Conservation (phyloP, 1,140 invertebrate species). For the Procambarus virginalis region DNA sequence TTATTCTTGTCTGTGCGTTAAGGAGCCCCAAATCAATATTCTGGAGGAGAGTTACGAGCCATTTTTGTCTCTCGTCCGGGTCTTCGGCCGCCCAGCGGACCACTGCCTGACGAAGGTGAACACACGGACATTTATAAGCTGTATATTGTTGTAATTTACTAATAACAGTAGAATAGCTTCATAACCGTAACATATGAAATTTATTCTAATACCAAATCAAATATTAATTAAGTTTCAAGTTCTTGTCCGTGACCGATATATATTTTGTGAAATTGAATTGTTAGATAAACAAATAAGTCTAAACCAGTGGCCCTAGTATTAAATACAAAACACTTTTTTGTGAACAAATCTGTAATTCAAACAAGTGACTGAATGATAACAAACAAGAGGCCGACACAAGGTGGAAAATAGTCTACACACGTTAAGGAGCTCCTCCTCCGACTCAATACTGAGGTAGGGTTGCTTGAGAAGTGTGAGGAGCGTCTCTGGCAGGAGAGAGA, state of each 20-base stretch:
- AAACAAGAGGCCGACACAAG: background rate
- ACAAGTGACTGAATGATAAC: too few species aligned
- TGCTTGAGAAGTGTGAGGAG: constrained; percentile 28
- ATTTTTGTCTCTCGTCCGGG: constrained; percentile 36
- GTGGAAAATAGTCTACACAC: background rate
- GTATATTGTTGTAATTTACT: too few species aligned
- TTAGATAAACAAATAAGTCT: background rate
- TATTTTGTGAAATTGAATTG: too few species aligned
- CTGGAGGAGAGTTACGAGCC: constrained; percentile 18
- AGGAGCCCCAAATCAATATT: constrained; percentile 39
- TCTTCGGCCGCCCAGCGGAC: constrained; percentile 32
- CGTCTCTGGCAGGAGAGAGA: constrained; percentile 41
- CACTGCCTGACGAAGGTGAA: constrained; percentile 15
- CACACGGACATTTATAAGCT: too few species aligned
- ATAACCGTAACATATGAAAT: too few species aligned
- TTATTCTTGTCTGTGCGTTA: constrained; percentile 10
- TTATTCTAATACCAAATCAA: too few species aligned
- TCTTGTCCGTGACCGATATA: too few species aligned
- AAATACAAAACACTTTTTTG: background rate
- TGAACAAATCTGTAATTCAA: too few species aligned
- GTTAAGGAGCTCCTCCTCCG: constrained; percentile 33
- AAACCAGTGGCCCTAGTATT: background rate
- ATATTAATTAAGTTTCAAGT: too few species aligned
- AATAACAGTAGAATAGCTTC: too few species aligned
- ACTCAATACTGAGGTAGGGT: constrained; percentile 46